Percentiles rank a stretch among this genome's conserved stretches.
These are phyloP conservation scores for Pharmacophagus antenor DNA, from an alignment of 2,888 invertebrate species.

Conservation along the genomic window DNA sequence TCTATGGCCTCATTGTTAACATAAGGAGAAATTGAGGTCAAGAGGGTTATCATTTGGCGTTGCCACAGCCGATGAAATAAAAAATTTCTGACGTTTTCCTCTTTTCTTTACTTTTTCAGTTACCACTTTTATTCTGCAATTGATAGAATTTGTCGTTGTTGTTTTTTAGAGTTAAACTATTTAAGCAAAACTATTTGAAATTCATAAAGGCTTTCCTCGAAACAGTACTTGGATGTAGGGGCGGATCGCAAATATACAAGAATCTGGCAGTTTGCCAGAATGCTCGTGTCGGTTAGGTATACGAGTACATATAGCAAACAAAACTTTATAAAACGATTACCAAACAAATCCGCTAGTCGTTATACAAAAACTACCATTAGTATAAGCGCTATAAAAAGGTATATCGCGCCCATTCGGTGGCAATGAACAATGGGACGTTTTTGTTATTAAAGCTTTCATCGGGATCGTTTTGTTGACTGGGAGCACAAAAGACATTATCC, in stretches of 20 bases:
- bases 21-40: too few relatives aligned
- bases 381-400: slow-evolving; percentile 18
- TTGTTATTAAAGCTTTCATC: slow-evolving; percentile 21
- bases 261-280: background rate
- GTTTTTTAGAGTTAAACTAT: too few relatives aligned
- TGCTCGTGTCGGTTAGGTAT: background rate
- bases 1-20: too few relatives aligned
- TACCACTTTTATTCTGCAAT: too few relatives aligned
- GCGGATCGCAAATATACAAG: background rate
- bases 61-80: too few relatives aligned
- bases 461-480: slow-evolving; percentile 15
- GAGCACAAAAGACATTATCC: slow-evolving; percentile 5
- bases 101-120: too few relatives aligned
- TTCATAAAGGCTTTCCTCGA: background rate
- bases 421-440: slow-evolving; percentile 20
- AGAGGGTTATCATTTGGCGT: too few relatives aligned
- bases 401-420: slow-evolving; percentile 10
- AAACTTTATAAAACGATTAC: slow-evolving; percentile 1
- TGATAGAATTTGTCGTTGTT: too few relatives aligned
- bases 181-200: too few relatives aligned
- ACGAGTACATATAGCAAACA: slow-evolving; percentile 6
- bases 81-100: too few relatives aligned
- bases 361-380: slow-evolving; percentile 13
- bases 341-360: background rate
- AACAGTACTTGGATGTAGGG: background rate